These are phyloP conservation scores for Cygnus buccinator DNA, from an alignment of 2,113 vertebrate species.

Conservation along the genomic window DNA sequence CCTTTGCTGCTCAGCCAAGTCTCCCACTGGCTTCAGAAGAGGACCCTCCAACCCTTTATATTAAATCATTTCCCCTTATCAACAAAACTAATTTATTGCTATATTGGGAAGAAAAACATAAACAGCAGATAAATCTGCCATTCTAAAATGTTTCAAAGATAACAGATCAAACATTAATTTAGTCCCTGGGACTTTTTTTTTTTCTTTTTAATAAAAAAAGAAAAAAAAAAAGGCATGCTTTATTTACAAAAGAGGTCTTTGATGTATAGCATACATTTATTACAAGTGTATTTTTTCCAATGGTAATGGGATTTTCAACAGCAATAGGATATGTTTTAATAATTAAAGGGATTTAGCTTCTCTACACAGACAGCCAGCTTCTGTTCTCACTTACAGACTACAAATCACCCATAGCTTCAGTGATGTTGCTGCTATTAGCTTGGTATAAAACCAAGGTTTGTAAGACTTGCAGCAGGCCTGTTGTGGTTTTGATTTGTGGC, in stretches of 20 bases:
- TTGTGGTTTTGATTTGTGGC: constrained; percentile 39
- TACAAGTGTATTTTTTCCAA: constrained; percentile 37
- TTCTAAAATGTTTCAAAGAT: constrained; percentile 36
- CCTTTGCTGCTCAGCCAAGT: background rate
- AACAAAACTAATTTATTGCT: constrained; percentile 45
- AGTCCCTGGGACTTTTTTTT: background rate
- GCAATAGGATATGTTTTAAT: constrained; percentile 61
- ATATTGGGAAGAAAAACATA: constrained; percentile 38
- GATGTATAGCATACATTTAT: constrained; percentile 50
- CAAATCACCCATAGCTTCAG: constrained; percentile 37
- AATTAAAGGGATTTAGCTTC: constrained; percentile 63
- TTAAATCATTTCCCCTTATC: constrained; percentile 33
- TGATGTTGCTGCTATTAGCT: background rate
- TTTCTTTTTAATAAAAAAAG: background rate
- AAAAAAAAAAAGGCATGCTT: rapidly evolving
- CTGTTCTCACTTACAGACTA: constrained; percentile 64
- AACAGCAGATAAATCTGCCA: constrained; percentile 56
- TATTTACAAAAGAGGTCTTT: constrained; percentile 45
- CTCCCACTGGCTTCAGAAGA: constrained; percentile 15
- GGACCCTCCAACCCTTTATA: constrained; percentile 19
- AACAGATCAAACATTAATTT: constrained; percentile 52
- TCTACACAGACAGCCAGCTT: background rate
- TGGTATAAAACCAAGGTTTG: background rate
- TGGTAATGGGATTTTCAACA: constrained; percentile 33
- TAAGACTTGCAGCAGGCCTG: background rate